phyloP scores from a whole-genome alignment of 2,113 vertebrate species.

The Cichladusa arquata region DNA sequence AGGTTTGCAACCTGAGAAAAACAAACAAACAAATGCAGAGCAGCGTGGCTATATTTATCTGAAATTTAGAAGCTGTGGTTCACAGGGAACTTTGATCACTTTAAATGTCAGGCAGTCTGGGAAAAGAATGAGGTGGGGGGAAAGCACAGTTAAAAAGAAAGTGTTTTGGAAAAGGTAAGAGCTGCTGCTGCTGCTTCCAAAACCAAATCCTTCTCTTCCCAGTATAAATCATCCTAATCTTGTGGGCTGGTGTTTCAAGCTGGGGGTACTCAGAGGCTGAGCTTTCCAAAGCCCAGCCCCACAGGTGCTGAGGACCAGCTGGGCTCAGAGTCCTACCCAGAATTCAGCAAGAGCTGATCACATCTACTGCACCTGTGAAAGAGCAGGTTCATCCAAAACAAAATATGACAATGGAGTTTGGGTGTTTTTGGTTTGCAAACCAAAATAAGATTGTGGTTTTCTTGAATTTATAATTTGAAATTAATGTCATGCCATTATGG shows the following conservation, averaged over 20 bases:
- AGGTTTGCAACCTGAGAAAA: slow-evolving; percentile 34
- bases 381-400: not conserved
- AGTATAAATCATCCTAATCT: not conserved
- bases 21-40: slow-evolving; percentile 48
- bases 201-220: not conserved
- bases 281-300: not conserved
- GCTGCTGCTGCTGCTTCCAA: not conserved
- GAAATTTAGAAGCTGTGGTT: slow-evolving; percentile 1
- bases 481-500: not conserved
- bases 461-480: not conserved
- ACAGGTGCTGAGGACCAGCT: not conserved
- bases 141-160: not conserved
- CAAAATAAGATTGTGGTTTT: not conserved
- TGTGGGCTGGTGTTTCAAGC: not conserved
- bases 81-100: slow-evolving; percentile 53
- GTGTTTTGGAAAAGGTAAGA: not conserved
- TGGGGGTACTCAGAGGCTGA: not conserved
- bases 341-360: not conserved
- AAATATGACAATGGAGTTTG: not conserved
- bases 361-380: not conserved
- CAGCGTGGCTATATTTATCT: not conserved
- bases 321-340: not conserved
- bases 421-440: not conserved
- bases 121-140: not conserved
- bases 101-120: not conserved